Base-by-base conservation (phyloP, 2,797 vertebrate species). In the Melopsittacus undulatus region DNA sequence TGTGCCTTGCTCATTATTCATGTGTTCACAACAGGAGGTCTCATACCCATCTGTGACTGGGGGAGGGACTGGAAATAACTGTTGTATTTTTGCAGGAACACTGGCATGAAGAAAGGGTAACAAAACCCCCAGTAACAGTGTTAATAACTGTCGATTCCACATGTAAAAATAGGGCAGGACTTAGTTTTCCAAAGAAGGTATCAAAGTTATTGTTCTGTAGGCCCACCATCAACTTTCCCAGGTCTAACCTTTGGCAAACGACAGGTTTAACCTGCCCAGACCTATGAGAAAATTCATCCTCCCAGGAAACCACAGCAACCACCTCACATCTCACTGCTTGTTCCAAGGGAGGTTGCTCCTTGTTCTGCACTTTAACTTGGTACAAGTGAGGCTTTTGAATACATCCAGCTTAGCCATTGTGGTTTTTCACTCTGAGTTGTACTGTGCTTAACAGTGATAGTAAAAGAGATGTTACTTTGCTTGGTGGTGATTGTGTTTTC, bases 351-450 rank as follows among this genome's bases (percentile, higher is more conserved):
- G 3, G 3, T 49, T 0, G 0, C 21, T 66, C 23, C 11, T 70
- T 43, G 5, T 21, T 77, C 51, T 62, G 67, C 40, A 13, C 7
- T 59, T 63, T 42, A 52, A 18, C 15, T 20, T 62, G 43, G 29
- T 38, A 23, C 7, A 4, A 0, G 1, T 49, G 26, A 73, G 24
- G n/a, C 1, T 5, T 86, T 62, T 45, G 17, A 49, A 62, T 19
- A 3, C 1, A 4, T 24, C 32, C 21, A 30, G 10, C 8, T 70
- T 29, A 24, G 26, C 2, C 43, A 5, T 27, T 2, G 1, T 22
- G 29, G 29, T 29, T 15, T 83, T 83, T 85, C 23, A 17, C 40
- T 57, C 23, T 16, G 30, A 67, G 11, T 8, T 86, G 24, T 36
- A 6, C 12, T 34, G 26, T 49, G 19, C 20, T 89, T 73, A 61